These are phyloP conservation scores for Rhombomys opimus DNA, from an alignment of 2,113 vertebrate genomes.

Conservation along the genomic window DNA sequence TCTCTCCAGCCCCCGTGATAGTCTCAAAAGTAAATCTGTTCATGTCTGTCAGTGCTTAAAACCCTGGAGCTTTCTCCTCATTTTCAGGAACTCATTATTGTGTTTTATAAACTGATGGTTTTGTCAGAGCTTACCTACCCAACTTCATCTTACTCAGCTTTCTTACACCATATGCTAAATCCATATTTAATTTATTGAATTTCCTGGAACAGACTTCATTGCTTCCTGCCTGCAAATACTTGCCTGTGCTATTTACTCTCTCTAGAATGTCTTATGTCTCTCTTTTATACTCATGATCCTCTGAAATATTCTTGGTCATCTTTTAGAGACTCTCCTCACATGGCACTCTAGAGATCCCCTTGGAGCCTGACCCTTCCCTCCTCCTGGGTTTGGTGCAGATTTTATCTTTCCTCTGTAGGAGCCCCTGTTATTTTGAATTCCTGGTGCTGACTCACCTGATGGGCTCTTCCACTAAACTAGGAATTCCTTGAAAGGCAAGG, in stretches of 20 bases:
- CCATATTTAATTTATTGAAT: constrained; percentile 4
- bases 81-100: neutral
- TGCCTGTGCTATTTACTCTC: neutral
- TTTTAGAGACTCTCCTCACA: neutral
- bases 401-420: neutral
- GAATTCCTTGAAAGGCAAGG: neutral
- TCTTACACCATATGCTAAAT: neutral
- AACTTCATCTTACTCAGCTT: neutral
- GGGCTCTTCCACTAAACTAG: neutral
- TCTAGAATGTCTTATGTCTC: neutral
- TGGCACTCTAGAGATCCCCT: neutral
- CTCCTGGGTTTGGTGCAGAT: neutral
- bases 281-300: neutral
- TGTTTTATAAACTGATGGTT: neutral
- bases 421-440: neutral
- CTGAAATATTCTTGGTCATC: neutral
- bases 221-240: neutral
- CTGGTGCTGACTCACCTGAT: neutral
- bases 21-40: constrained; percentile 9
- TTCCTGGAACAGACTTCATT: constrained; percentile 8
- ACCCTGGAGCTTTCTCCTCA: neutral
- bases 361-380: neutral
- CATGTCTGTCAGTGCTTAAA: neutral
- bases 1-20: no score
- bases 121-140: neutral